Base-by-base conservation (phyloP, 2,888 invertebrate genomes). In the Dynastes maya region DNA sequence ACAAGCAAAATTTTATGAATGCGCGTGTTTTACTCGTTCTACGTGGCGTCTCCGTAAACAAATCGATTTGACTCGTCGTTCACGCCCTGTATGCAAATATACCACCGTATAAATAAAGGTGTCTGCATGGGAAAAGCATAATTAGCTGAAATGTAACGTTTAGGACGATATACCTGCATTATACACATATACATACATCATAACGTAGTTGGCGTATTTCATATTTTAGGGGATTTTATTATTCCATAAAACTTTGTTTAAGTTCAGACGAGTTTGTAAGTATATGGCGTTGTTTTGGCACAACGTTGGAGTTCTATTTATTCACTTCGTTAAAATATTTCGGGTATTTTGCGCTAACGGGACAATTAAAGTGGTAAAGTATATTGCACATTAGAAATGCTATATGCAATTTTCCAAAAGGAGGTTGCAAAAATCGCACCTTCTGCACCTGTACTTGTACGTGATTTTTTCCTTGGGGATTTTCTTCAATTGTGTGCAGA, bases 21-120 rank as follows among this genome's bases (percentile, higher is more conserved):
- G 55, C 16, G 22, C n/a, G 16, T 58, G 22, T 58, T 58, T 58
- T 58, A 58, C 55, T 22, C 55, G 8, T 22, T 22, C 22, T 22
- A 58, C 22, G 16, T 8, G n/a, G 32, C 22, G 5, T 37, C 63
- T 63, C 32, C 27, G 22, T 63, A 63, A 63, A 63, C 63, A 63
- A 29, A 63, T 63, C 63, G 63, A 63, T 63, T 27, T 63, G 29
- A 27, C 63, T 63, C 13, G 63, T 32, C 63, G 32, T 27, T 32
- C 29, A 32, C 63, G 13, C 63, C 63, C 63, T 63, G 29, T 63
- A 63, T 63, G 63, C n/a, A 63, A 63, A 63, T 58, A 58, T 63
- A 27, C 29, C 63, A 11, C 13, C 63, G 63, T 63, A 63, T 63
- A 63, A 32, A 29, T 63, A 63, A 63, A 63, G 55, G 55, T 63